Conservation (phyloP, 2,113 vertebrate species). For the Microcebus murinus region DNA sequence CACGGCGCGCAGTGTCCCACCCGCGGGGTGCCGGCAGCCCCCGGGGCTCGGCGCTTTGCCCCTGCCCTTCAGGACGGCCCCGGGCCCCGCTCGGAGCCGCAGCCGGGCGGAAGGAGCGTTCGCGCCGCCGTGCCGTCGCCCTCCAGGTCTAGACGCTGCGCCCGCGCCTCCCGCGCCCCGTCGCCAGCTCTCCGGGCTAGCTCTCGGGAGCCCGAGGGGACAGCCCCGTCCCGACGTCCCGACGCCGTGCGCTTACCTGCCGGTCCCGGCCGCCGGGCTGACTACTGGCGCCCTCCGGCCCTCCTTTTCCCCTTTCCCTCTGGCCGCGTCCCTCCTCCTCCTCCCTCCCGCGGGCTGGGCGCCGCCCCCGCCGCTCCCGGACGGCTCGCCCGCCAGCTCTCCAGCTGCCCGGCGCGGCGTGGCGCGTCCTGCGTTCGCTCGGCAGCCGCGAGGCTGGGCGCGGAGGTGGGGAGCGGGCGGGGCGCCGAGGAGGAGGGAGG, state of each 20-base stretch:
- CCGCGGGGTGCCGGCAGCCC: background rate
- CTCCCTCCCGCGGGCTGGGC: conserved; percentile 34
- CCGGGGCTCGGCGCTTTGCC: background rate
- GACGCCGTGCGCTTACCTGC: conserved; percentile 67
- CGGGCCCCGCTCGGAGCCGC: background rate
- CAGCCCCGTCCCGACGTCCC: background rate
- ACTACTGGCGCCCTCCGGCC: background rate
- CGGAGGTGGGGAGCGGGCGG: conserved; percentile 64
- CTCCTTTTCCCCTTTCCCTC: conserved; percentile 16
- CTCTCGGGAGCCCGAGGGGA: background rate
- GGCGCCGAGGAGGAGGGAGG: background rate
- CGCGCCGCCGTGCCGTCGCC: background rate
- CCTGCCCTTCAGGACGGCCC: background rate
- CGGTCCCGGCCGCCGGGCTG: background rate
- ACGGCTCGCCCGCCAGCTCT: background rate
- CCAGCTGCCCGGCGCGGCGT: conserved; percentile 50
- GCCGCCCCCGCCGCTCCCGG: conserved; percentile 67
- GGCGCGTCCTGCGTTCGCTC: conserved; percentile 31
- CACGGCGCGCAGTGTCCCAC: background rate
- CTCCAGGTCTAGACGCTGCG: background rate
- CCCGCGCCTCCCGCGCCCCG: background rate
- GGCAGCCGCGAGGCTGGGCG: background rate
- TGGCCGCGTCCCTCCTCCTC: conserved; percentile 56
- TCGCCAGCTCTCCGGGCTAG: background rate
- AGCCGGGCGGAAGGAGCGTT: background rate